Conservation (phyloP, 2,797 vertebrate species). For the Liparis tanakae region DNA sequence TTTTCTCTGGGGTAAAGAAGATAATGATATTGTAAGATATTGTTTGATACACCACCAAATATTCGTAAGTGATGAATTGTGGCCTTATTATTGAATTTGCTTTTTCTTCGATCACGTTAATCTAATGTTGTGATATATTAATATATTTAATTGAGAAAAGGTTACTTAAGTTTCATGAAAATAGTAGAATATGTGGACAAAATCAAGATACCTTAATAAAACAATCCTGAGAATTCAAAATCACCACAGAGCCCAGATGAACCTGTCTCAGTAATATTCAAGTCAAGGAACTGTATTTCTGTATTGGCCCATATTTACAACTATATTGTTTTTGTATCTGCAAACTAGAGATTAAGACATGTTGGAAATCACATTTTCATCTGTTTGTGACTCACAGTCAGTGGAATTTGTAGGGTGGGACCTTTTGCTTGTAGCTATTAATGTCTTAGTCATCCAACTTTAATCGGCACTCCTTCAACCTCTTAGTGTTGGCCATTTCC, state of each 20-base stretch:
- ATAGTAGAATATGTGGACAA: neutral
- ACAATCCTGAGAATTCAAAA: neutral
- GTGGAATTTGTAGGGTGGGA: constrained; percentile 67
- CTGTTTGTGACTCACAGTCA: constrained; percentile 66
- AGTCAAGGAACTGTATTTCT: neutral
- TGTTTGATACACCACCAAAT: neutral
- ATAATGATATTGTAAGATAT: no score
- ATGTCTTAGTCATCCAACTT: constrained; percentile 69
- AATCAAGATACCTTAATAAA: neutral
- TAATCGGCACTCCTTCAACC: constrained; percentile 65
- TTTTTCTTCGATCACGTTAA: neutral
- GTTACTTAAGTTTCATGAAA: no score
- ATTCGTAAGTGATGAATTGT: neutral
- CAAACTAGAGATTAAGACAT: constrained; percentile 24
- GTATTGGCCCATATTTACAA: constrained; percentile 1
- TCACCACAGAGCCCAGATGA: constrained; percentile 12
- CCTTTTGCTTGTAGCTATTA: constrained; percentile 56
- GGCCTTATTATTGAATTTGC: neutral
- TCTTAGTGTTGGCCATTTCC: constrained; percentile 25
- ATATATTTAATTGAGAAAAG: neutral
- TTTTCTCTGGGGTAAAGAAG: neutral
- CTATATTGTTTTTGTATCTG: constrained; percentile 2
- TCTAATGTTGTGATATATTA: neutral
- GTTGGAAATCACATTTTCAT: constrained; percentile 39
- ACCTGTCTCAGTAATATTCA: constrained; percentile 1